Evolutionary conservation across 2,888 invertebrate species (phyloP).

Genomic region (Tiliacea citrago): DNA sequence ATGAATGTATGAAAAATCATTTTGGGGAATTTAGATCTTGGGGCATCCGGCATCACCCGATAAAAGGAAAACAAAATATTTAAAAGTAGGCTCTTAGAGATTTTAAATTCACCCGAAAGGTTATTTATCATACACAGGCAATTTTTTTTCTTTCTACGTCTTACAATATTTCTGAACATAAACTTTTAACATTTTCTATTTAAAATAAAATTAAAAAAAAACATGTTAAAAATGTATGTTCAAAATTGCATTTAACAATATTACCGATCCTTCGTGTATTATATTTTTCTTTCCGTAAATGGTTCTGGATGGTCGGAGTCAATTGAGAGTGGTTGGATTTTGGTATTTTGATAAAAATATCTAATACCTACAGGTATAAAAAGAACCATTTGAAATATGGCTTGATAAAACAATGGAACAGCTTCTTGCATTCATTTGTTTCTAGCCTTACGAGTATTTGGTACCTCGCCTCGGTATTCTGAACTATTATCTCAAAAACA

Average conservation of each 20-base stretch:
- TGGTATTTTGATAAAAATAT: background rate
- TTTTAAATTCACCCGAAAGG: background rate
- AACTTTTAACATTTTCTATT: too few species aligned
- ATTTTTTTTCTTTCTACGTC: too few species aligned
- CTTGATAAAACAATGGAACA: background rate
- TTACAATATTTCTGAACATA: too few species aligned
- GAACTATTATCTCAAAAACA: background rate
- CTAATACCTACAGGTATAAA: background rate
- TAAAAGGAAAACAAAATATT: background rate
- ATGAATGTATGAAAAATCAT: too few species aligned
- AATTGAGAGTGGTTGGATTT: background rate
- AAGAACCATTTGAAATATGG: background rate
- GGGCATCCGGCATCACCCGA: too few species aligned
- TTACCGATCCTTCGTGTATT: too few species aligned
- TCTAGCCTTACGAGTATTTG: background rate
- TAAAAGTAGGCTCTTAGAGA: background rate
- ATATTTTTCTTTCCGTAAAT: too few species aligned
- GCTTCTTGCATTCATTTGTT: background rate
- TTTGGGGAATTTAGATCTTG: too few species aligned
- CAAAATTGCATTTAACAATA: too few species aligned
- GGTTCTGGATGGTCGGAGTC: too few species aligned
- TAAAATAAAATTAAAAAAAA: too few species aligned
- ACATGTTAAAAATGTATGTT: too few species aligned
- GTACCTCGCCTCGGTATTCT: background rate
- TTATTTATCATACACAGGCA: background rate